Percentiles rank a stretch among this genome's conserved stretches.
Evolutionary conservation across 2,888 invertebrate genomes (phyloP).

Genomic region (Sphaerophoria rueppellii): DNA sequence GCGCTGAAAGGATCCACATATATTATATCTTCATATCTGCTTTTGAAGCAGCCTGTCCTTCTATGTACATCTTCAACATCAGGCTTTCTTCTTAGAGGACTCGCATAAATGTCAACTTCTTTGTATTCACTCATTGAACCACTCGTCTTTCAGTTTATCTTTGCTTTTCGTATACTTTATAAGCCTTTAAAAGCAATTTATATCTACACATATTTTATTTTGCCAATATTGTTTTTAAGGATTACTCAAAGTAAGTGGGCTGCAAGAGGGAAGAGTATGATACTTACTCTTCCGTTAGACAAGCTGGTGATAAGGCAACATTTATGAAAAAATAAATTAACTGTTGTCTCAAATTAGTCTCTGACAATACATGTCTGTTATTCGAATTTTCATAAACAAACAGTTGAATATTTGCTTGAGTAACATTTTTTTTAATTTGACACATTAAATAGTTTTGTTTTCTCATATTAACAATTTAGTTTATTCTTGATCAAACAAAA

Average conservation of each 20-base stretch:
- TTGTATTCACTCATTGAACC: conserved; percentile 48
- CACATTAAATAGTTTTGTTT: too few species aligned
- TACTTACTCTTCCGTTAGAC: too few species aligned
- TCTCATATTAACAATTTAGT: too few species aligned
- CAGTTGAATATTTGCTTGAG: too few species aligned
- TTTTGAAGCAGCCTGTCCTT: conserved; percentile 48
- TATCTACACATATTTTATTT: conserved; percentile 32
- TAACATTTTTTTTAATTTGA: too few species aligned
- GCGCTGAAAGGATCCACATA: conserved; percentile 39
- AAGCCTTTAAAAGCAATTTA: conserved; percentile 34
- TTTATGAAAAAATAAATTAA: conserved; percentile 11
- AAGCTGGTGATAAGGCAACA: background rate
- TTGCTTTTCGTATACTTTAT: conserved; percentile 56
- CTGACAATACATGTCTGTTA: too few species aligned
- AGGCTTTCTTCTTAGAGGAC: conserved; percentile 42
- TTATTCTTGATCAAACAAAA: too few species aligned
- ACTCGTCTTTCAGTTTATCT: conserved; percentile 56
- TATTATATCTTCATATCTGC: conserved; percentile 51
- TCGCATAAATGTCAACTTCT: conserved; percentile 66
- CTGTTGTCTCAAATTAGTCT: too few species aligned
- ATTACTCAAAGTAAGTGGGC: conserved; percentile 12
- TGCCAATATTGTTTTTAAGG: conserved; percentile 44
- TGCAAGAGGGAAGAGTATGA: background rate
- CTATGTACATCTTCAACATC: background rate
- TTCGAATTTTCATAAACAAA: too few species aligned